phyloP scores from a whole-genome alignment of 1,140 invertebrate genomes.

The Rhizoglyphus robini region DNA sequence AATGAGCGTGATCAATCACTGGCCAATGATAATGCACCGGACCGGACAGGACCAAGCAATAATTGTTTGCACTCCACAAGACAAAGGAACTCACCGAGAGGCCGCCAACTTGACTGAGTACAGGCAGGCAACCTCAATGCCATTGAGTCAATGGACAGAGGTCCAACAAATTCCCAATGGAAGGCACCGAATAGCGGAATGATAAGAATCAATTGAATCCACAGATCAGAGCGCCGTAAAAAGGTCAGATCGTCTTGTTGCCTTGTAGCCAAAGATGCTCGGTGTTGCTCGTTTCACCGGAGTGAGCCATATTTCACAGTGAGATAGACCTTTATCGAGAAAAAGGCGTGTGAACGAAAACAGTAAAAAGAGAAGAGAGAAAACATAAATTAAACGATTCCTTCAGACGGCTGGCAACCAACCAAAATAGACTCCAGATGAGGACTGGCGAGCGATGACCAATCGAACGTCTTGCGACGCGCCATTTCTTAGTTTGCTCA shows the following conservation, averaged over 20 bases:
- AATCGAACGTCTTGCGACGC: neutral
- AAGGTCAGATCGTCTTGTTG: neutral
- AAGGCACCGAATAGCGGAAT: neutral
- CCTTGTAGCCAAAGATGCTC: no score
- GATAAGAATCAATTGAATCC: slow-evolving; percentile 3
- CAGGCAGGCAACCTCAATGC: neutral
- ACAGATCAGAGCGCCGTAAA: neutral
- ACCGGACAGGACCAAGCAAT: no score
- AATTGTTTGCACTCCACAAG: no score
- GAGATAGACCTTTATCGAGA: no score
- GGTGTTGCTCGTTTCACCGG: no score
- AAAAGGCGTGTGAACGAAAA: no score
- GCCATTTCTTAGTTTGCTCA: neutral
- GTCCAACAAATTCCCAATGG: neutral
- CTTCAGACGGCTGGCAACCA: neutral
- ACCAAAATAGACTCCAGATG: neutral
- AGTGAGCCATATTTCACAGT: neutral
- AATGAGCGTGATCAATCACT: neutral
- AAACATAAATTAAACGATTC: neutral
- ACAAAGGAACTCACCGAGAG: no score
- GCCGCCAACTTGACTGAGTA: neutral
- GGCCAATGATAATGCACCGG: no score
- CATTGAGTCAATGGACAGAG: neutral
- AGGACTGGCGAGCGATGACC: neutral
- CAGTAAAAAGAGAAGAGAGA: no score